Conservation (phyloP, 2,888 invertebrate species). For the Campaea margaritaria region DNA sequence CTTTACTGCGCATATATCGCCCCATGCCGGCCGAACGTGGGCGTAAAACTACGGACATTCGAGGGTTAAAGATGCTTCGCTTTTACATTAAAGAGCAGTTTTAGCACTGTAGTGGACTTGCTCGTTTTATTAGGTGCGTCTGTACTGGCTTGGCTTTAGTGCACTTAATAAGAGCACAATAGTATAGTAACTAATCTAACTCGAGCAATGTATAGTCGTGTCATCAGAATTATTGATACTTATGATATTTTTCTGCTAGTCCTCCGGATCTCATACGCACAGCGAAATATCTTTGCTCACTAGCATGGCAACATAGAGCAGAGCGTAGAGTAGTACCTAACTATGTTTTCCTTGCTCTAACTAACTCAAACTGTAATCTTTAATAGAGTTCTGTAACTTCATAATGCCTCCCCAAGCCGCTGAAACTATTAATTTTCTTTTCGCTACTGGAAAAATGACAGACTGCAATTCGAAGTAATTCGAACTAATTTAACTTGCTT, state of each 20-base stretch:
- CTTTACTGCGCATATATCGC: slow-evolving; percentile 73
- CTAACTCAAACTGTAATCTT: too few species aligned
- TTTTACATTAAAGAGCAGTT: slow-evolving; percentile 57
- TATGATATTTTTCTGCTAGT: too few species aligned
- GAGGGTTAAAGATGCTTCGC: slow-evolving; percentile 46
- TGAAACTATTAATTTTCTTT: slow-evolving; percentile 72
- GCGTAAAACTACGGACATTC: slow-evolving; percentile 54
- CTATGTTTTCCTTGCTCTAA: too few species aligned
- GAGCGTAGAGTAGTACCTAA: too few species aligned
- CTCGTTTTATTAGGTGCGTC: slow-evolving; percentile 2
- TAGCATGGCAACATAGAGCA: too few species aligned
- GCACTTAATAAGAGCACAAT: too few species aligned
- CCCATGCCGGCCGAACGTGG: slow-evolving; percentile 54
- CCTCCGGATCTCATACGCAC: too few species aligned
- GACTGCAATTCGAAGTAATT: slow-evolving; percentile 49
- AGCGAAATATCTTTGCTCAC: too few species aligned
- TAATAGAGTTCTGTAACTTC: slow-evolving; percentile 59
- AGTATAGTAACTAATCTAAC: too few species aligned
- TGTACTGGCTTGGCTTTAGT: slow-evolving; percentile 21
- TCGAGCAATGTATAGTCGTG: too few species aligned
- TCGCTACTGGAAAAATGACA: slow-evolving; percentile 58
- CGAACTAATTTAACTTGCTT: slow-evolving; percentile 30
- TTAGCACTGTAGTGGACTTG: slow-evolving; percentile 42
- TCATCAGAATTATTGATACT: too few species aligned
- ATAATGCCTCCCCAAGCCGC: slow-evolving; percentile 46